phyloP scores from a whole-genome alignment of 53 echinoderm and acorn worm species.

The Mesocentrotus franciscanus region DNA sequence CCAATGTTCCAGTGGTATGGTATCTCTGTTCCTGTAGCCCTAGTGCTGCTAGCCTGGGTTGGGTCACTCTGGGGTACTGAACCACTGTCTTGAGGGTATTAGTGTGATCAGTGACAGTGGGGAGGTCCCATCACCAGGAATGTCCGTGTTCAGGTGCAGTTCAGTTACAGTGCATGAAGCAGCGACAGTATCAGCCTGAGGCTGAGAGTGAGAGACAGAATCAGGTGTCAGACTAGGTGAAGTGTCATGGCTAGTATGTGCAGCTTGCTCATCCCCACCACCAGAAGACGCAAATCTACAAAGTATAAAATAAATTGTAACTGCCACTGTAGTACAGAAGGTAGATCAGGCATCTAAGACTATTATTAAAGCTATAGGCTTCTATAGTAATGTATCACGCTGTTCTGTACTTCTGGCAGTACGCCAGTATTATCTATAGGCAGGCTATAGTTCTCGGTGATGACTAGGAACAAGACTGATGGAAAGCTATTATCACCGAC shows the following conservation, averaged over 20 bases:
- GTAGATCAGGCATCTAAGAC: too few species aligned
- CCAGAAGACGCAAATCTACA: slow-evolving; percentile 23
- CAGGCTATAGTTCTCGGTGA: too few species aligned
- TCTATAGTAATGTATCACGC: too few species aligned
- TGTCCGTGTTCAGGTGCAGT: slow-evolving; percentile 33
- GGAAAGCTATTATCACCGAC: too few species aligned
- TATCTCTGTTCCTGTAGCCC: slow-evolving; percentile 50
- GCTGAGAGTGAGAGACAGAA: slow-evolving; percentile 27
- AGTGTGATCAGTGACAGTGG: slow-evolving; percentile 53
- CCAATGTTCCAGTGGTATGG: slow-evolving; percentile 54
- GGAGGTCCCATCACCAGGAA: slow-evolving; percentile 54
- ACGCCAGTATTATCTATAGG: too few species aligned
- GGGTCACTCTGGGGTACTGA: slow-evolving; percentile 46
- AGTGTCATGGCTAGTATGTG: slow-evolving; percentile 8
- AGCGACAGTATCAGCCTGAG: slow-evolving; percentile 43
- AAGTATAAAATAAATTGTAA: neutral
- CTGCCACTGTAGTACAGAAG: too few species aligned
- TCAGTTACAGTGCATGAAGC: slow-evolving; percentile 48
- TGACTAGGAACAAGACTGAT: too few species aligned
- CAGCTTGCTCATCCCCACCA: slow-evolving; percentile 29
- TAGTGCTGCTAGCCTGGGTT: slow-evolving; percentile 50
- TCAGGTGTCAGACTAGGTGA: slow-evolving; percentile 24
- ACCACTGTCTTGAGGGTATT: slow-evolving; percentile 52
- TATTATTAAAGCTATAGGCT: too few species aligned
- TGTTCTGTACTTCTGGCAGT: too few species aligned